A percentile compares a stretch with the other conserved stretches of the same genome.
Evolutionary conservation across 2,888 invertebrate species (phyloP).

Genomic region (Andricus quercusramuli): DNA sequence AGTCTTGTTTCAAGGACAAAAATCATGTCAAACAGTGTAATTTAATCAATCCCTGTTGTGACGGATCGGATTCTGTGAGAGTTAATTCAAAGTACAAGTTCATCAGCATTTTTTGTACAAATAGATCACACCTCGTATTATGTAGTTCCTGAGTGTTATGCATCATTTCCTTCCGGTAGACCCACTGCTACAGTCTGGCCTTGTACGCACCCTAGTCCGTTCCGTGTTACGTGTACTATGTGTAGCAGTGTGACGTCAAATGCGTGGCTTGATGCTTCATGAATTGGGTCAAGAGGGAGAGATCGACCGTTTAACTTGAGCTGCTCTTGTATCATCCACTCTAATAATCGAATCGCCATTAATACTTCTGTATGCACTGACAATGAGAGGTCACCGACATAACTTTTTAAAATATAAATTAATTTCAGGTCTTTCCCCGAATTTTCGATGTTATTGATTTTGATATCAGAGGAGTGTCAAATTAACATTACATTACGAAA

Average conservation of each 20-base stretch:
- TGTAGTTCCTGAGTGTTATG: conserved; percentile 29
- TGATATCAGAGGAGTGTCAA: neutral
- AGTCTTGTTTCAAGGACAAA: too few relatives aligned
- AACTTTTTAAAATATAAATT: too few relatives aligned
- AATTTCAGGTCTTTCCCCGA: too few relatives aligned
- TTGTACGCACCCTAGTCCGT: conserved; percentile 62
- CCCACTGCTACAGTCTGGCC: conserved; percentile 53
- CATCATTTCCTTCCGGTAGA: conserved; percentile 37
- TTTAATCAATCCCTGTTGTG: neutral
- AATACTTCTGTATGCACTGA: too few relatives aligned
- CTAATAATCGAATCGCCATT: neutral
- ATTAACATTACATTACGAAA: too few relatives aligned
- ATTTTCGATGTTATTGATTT: too few relatives aligned
- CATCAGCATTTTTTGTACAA: conserved; percentile 14
- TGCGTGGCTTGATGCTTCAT: conserved; percentile 54
- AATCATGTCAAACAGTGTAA: neutral
- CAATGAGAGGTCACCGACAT: too few relatives aligned
- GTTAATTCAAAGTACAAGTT: conserved; percentile 26
- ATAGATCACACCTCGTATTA: conserved; percentile 11
- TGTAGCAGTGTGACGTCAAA: conserved; percentile 20
- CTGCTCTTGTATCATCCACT: conserved; percentile 19
- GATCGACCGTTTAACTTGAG: conserved; percentile 64
- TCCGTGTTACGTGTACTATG: conserved; percentile 53
- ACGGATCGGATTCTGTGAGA: conserved; percentile 10
- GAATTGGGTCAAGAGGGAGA: conserved; percentile 74